Evolutionary conservation across 2,113 vertebrate species (phyloP).

Genomic region (Ursus arctos): DNA sequence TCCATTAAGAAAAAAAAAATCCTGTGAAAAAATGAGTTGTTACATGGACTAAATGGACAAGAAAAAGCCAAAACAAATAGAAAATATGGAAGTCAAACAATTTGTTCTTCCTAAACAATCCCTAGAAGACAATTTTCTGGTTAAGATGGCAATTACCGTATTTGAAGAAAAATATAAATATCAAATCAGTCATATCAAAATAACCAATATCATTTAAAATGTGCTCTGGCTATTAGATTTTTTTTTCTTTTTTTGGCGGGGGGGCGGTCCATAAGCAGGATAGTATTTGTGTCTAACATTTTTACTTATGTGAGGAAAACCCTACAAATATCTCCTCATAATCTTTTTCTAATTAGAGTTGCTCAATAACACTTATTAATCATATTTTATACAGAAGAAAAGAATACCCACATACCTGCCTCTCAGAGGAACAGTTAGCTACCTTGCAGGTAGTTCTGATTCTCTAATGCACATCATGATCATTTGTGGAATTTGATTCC

Average conservation of each 20-base stretch:
- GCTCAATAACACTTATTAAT: background rate
- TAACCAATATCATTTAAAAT: constrained; percentile 6
- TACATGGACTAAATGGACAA: background rate
- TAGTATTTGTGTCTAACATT: background rate
- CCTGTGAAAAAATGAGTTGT: background rate
- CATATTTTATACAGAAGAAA: constrained; percentile 3
- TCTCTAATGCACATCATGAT: background rate
- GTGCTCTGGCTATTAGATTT: background rate
- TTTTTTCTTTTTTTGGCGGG: background rate
- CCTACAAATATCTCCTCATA: background rate
- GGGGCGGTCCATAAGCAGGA: background rate
- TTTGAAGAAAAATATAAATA: background rate
- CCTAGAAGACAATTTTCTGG: background rate
- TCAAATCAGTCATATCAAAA: background rate
- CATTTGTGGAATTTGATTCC: background rate
- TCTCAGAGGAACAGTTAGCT: background rate
- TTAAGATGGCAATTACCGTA: background rate
- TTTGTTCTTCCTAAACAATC: background rate
- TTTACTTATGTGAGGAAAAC: background rate
- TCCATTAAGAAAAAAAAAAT: background rate
- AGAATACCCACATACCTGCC: background rate
- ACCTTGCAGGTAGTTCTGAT: background rate
- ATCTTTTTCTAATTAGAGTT: background rate
- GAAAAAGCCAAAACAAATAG: background rate
- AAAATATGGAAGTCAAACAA: background rate